Percentiles rank a stretch among this genome's conserved stretches.
Conservation (phyloP, 2,888 invertebrate species). For the Shargacucullia verbasci region DNA sequence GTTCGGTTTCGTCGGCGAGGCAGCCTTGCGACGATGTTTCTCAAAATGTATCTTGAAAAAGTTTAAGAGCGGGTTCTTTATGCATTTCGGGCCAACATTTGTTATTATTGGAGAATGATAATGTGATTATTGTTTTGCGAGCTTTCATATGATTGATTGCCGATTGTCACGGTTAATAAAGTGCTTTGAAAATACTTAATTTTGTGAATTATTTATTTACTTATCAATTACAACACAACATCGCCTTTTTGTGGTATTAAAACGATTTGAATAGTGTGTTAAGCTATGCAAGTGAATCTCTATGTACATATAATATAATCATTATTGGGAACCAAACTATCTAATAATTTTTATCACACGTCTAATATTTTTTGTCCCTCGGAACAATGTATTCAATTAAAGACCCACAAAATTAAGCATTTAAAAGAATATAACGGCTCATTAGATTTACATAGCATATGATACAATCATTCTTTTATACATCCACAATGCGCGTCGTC, state of each 20-base stretch:
- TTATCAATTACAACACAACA: slow-evolving; percentile 34
- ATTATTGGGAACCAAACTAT: background rate
- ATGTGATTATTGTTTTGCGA: slow-evolving; percentile 89
- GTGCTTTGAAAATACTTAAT: slow-evolving; percentile 76
- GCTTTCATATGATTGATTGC: slow-evolving; percentile 83
- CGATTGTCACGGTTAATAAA: slow-evolving; percentile 86
- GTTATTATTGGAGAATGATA: slow-evolving; percentile 88
- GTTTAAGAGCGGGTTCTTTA: slow-evolving; percentile 83
- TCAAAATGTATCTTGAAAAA: slow-evolving; percentile 78
- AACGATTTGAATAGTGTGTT: slow-evolving; percentile 6
- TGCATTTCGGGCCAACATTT: slow-evolving; percentile 84
- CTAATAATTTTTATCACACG: background rate
- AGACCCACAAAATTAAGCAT: slow-evolving; percentile 54
- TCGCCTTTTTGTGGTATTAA: slow-evolving; percentile 34
- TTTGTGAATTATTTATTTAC: slow-evolving; percentile 71
- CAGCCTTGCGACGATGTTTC: slow-evolving; percentile 81
- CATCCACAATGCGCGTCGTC: slow-evolving; percentile 56
- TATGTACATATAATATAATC: background rate
- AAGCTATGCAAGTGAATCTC: no score
- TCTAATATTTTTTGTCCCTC: slow-evolving; percentile 11
- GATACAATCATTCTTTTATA: slow-evolving; percentile 64
- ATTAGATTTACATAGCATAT: slow-evolving; percentile 56
- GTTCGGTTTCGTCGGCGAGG: slow-evolving; percentile 81
- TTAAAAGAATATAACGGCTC: slow-evolving; percentile 53
- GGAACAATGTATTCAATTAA: slow-evolving; percentile 57